phyloP scores from a whole-genome alignment of 2,113 vertebrate species.

The Lepus europaeus region DNA sequence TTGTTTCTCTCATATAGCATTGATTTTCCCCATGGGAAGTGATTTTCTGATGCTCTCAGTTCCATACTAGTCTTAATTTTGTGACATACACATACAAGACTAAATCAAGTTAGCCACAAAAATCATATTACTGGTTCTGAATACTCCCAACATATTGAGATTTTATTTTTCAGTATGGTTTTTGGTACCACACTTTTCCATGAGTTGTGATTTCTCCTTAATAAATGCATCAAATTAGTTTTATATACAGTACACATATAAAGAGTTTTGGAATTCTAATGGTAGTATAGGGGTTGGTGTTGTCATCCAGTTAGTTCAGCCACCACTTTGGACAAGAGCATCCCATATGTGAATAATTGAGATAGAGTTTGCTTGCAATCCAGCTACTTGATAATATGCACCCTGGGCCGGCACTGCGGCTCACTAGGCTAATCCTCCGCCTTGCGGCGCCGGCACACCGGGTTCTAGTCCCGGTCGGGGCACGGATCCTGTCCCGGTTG shows the following conservation, averaged over 20 bases:
- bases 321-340: no score
- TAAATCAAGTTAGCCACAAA: not conserved
- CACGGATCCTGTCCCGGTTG: no score
- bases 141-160: not conserved
- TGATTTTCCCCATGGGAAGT: not conserved
- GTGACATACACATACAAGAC: not conserved
- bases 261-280: not conserved
- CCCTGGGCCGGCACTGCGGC: no score
- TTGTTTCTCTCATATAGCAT: not conserved
- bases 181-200: not conserved
- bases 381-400: no score
- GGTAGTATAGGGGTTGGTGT: not conserved
- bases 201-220: not conserved
- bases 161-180: not conserved
- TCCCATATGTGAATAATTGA: no score
- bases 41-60: not conserved
- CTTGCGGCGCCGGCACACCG: no score
- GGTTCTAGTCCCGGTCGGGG: no score
- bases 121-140: not conserved
- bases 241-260: not conserved
- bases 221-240: not conserved
- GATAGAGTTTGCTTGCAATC: no score
- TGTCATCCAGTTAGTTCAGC: no score
- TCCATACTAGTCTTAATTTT: fast-evolving
- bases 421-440: no score